Evolutionary conservation across 2,888 invertebrate genomes (phyloP).

Genomic region (Microdon myrmicae): DNA sequence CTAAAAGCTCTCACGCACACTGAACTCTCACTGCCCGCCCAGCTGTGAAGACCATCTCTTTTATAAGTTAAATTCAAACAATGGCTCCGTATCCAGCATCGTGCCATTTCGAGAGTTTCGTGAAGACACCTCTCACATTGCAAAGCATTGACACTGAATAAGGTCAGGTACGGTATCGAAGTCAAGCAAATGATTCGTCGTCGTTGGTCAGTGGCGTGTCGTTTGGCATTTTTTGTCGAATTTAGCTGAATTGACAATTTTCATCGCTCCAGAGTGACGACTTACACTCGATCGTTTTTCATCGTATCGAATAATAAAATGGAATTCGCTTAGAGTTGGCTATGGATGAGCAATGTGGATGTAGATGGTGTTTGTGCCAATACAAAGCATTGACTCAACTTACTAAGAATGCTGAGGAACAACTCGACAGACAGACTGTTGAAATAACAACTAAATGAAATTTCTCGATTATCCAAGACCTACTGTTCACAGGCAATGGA

Average conservation of each 20-base stretch:
- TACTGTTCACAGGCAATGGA: too few relatives aligned
- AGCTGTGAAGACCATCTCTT: slow-evolving; percentile 25
- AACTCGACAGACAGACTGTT: slow-evolving; percentile 6
- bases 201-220: slow-evolving; percentile 30
- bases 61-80: slow-evolving; percentile 23
- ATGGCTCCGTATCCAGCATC: neutral
- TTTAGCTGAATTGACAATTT: slow-evolving; percentile 12
- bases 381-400: slow-evolving; percentile 13
- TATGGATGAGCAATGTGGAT: neutral
- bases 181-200: slow-evolving; percentile 6
- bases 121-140: slow-evolving; percentile 18
- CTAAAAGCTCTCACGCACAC: slow-evolving; percentile 7
- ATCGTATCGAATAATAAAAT: slow-evolving; percentile 20
- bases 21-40: slow-evolving; percentile 21
- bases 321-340: slow-evolving; percentile 1
- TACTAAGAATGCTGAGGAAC: slow-evolving; percentile 14
- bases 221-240: slow-evolving; percentile 15
- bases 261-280: slow-evolving; percentile 15
- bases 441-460: too few relatives aligned
- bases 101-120: slow-evolving; percentile 35
- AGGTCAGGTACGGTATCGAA: slow-evolving; percentile 41
- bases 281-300: slow-evolving; percentile 30
- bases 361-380: neutral
- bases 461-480: too few relatives aligned
- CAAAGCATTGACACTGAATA: slow-evolving; percentile 31